phyloP scores from a whole-genome alignment of 2,888 invertebrate genomes.

The Eupithecia exiguata region DNA sequence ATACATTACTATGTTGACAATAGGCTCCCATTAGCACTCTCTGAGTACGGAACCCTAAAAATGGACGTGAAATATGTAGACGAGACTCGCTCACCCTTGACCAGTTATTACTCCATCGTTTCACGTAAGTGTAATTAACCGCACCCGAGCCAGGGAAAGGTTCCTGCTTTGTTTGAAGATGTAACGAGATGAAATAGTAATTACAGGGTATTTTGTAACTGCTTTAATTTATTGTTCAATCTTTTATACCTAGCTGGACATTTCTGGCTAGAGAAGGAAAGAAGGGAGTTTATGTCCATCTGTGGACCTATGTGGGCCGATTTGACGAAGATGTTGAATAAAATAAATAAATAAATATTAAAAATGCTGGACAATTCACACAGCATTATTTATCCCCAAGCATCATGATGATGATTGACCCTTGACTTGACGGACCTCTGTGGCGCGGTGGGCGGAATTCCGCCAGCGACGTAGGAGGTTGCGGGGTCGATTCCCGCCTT shows the following conservation, averaged over 20 bases:
- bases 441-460: too few relatives aligned
- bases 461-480: too few relatives aligned
- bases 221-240: not conserved
- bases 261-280: not conserved
- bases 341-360: too few relatives aligned
- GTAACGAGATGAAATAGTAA: constrained; percentile 26
- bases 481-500: too few relatives aligned
- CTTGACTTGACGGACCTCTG: too few relatives aligned
- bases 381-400: too few relatives aligned
- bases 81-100: not conserved
- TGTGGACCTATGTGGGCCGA: not conserved
- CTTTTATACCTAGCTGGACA: not conserved
- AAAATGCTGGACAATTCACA: too few relatives aligned
- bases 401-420: too few relatives aligned
- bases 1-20: too few relatives aligned
- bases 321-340: too few relatives aligned
- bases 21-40: too few relatives aligned
- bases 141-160: constrained; percentile 31
- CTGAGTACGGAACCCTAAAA: too few relatives aligned
- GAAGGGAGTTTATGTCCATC: not conserved
- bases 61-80: not conserved
- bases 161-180: constrained; percentile 32
- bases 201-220: constrained; percentile 1
- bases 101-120: constrained; percentile 17
- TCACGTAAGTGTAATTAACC: constrained; percentile 37